Percentiles rank a stretch among this genome's conserved stretches.
These are phyloP conservation scores for Xylocampa areola DNA, from an alignment of 2,888 invertebrate genomes.

Conservation along the genomic window DNA sequence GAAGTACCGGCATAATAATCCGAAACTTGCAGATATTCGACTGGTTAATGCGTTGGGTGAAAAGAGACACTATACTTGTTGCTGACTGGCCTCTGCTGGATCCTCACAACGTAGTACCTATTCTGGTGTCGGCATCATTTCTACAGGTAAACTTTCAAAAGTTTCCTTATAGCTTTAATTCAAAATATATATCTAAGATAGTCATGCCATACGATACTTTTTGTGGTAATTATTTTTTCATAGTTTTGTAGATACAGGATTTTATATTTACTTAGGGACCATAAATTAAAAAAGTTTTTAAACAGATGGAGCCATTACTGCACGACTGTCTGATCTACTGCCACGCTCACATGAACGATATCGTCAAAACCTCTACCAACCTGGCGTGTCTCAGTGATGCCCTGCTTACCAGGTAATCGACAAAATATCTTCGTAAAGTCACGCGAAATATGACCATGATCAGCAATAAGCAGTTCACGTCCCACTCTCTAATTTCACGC, in stretches of 20 bases:
- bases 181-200: too few species aligned
- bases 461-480: too few species aligned
- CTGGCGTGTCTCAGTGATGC: constrained; percentile 96
- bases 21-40: constrained; percentile 93
- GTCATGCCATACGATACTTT: too few species aligned
- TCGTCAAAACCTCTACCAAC: constrained; percentile 95
- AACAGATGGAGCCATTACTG: constrained; percentile 96
- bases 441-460: too few species aligned
- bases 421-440: not conserved
- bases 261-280: too few species aligned
- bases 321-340: constrained; percentile 96
- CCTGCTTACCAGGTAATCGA: constrained; percentile 88
- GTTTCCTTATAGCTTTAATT: too few species aligned
- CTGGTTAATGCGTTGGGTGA: constrained; percentile 99
- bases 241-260: too few species aligned
- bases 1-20: not conserved
- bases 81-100: constrained; percentile 93
- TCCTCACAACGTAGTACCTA: constrained; percentile 96
- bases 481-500: too few species aligned
- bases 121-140: constrained; percentile 98
- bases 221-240: too few species aligned
- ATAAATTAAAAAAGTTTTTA: not conserved
- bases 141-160: constrained; percentile 87
- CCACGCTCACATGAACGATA: constrained; percentile 95
- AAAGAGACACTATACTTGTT: constrained; percentile 91